phyloP scores from a whole-genome alignment of 2,888 invertebrate genomes.

The Sthenelais limicola region DNA sequence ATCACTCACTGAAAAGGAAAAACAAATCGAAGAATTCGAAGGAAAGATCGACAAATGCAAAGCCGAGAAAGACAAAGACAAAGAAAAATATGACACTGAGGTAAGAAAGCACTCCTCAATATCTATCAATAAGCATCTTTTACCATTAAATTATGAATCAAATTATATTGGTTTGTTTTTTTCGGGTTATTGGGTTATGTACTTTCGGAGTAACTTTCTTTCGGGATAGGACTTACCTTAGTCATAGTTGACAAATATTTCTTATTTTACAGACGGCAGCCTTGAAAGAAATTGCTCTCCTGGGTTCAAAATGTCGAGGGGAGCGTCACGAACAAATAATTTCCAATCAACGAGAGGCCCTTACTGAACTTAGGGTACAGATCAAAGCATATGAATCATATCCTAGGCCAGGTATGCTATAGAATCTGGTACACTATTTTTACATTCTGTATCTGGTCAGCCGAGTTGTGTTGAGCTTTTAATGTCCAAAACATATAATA shows the following conservation, averaged over 20 bases:
- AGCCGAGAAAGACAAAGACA: not conserved
- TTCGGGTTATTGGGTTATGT: too few relatives aligned
- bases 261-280: too few relatives aligned
- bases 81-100: slow-evolving; percentile 5
- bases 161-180: too few relatives aligned
- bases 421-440: not conserved
- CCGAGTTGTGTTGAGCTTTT: too few relatives aligned
- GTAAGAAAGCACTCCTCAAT: not conserved
- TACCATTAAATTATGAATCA: not conserved
- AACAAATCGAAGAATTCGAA: slow-evolving; percentile 9
- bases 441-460: too few relatives aligned
- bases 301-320: slow-evolving; percentile 70
- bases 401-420: slow-evolving; percentile 59
- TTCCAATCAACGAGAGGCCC: slow-evolving; percentile 65
- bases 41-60: slow-evolving; percentile 1
- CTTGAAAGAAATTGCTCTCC: slow-evolving; percentile 64
- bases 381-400: slow-evolving; percentile 64
- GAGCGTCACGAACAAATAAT: slow-evolving; percentile 70
- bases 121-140: not conserved
- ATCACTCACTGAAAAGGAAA: not conserved
- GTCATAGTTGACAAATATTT: too few relatives aligned
- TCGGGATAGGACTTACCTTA: too few relatives aligned
- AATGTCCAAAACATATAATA: too few relatives aligned
- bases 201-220: too few relatives aligned
- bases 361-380: slow-evolving; percentile 63